A percentile compares a stretch with the other conserved stretches of the same genome.
phyloP scores from a whole-genome alignment of 2,113 vertebrate species.

The Colossoma macropomum region DNA sequence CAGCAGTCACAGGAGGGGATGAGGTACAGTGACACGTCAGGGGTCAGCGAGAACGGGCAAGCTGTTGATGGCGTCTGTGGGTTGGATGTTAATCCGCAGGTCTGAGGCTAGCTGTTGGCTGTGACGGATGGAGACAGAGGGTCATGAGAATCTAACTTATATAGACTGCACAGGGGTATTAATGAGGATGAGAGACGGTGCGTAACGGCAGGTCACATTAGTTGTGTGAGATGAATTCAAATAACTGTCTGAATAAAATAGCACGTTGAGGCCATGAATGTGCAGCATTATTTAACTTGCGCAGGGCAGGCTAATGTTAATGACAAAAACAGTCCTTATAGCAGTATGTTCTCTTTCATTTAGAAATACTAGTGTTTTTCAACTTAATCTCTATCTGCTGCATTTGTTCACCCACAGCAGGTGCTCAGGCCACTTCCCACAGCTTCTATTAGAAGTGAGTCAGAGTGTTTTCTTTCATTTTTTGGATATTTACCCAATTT shows the following conservation, averaged over 20 bases:
- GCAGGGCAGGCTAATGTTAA: too few species aligned
- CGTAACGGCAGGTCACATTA: neutral
- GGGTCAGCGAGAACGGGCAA: slow-evolving; percentile 19
- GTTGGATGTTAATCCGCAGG: neutral
- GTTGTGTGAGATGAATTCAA: neutral
- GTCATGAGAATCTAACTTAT: neutral
- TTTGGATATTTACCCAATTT: too few species aligned
- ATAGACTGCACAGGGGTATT: neutral
- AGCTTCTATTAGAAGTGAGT: too few species aligned
- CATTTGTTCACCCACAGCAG: too few species aligned
- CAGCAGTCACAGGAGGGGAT: neutral
- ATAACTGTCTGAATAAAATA: neutral
- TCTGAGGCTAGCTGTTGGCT: slow-evolving; percentile 7
- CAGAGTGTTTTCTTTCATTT: too few species aligned
- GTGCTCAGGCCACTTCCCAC: too few species aligned
- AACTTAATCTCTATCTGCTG: too few species aligned
- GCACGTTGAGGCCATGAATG: too few species aligned
- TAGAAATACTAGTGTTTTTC: too few species aligned
- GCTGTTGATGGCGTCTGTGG: neutral
- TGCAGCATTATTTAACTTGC: too few species aligned
- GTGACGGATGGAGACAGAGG: neutral
- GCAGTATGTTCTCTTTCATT: too few species aligned
- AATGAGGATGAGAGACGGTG: slow-evolving; percentile 2
- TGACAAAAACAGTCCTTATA: too few species aligned
- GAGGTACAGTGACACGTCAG: slow-evolving; percentile 6